A percentile compares a stretch with the other conserved stretches of the same genome.
Evolutionary conservation across 2,797 vertebrate genomes (phyloP).

Genomic region (Setipinna tenuifilis): DNA sequence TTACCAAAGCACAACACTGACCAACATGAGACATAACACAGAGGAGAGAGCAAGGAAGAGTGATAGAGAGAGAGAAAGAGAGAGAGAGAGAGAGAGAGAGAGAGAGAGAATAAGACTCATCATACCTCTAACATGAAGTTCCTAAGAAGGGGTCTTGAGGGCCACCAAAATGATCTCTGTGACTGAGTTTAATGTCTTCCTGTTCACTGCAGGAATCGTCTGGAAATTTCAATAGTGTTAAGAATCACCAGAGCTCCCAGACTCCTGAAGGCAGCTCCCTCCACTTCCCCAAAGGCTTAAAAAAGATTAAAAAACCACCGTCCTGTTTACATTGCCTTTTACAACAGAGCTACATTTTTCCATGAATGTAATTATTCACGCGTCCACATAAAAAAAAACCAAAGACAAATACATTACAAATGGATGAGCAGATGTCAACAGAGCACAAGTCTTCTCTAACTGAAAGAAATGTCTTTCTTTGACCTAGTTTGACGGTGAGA

Average conservation of each 20-base stretch:
- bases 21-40: neutral
- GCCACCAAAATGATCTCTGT: neutral
- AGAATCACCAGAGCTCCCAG: neutral
- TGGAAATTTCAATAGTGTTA: neutral
- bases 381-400: neutral
- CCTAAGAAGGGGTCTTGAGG: neutral
- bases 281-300: neutral
- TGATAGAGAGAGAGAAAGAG: slow-evolving; percentile 41
- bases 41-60: slow-evolving; percentile 11
- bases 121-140: slow-evolving; percentile 14
- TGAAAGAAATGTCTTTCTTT: neutral
- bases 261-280: neutral
- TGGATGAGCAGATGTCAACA: neutral
- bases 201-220: neutral
- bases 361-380: neutral
- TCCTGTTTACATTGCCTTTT: slow-evolving; percentile 5
- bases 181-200: slow-evolving; percentile 1
- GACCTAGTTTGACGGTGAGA: slow-evolving; percentile 19
- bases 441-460: neutral
- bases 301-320: neutral
- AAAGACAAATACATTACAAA: slow-evolving; percentile 1
- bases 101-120: neutral
- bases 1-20: neutral
- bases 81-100: slow-evolving; percentile 52
- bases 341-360: neutral